Conservation (phyloP, 2,113 vertebrate genomes). For the Myrmecobius fasciatus region DNA sequence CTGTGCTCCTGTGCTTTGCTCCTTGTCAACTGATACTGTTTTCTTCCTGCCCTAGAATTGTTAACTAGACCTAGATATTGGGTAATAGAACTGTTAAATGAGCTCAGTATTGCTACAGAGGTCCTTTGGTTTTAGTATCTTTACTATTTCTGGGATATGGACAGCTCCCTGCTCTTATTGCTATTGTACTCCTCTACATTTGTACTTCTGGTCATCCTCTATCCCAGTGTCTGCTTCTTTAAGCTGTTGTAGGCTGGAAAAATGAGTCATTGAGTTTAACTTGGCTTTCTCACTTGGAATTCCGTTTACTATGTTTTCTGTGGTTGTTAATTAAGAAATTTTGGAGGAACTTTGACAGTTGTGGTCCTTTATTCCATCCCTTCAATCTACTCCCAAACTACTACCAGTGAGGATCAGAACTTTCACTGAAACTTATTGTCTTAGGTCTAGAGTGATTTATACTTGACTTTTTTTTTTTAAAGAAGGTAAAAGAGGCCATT, state of each 20-base stretch:
- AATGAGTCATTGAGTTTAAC: background rate
- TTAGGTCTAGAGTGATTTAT: background rate
- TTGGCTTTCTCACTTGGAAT: background rate
- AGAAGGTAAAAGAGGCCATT: too few relatives aligned
- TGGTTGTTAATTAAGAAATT: background rate
- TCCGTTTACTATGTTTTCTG: background rate
- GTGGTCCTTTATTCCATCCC: background rate
- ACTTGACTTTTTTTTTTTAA: too few relatives aligned
- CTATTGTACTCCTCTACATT: background rate
- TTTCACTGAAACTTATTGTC: background rate
- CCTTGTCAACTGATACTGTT: background rate
- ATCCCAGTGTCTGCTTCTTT: background rate
- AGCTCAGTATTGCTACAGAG: background rate
- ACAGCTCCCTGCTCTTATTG: background rate
- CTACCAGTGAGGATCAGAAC: background rate
- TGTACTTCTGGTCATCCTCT: background rate
- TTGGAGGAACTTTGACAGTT: background rate
- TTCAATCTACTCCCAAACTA: background rate
- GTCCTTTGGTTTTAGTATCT: background rate
- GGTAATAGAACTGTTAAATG: background rate
- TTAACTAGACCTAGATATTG: background rate
- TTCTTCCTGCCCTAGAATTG: background rate
- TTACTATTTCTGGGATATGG: background rate
- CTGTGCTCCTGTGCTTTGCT: background rate
- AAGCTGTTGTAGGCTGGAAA: background rate